Base-by-base conservation (phyloP, 2,888 invertebrate genomes). In the Cheilosia soror region DNA sequence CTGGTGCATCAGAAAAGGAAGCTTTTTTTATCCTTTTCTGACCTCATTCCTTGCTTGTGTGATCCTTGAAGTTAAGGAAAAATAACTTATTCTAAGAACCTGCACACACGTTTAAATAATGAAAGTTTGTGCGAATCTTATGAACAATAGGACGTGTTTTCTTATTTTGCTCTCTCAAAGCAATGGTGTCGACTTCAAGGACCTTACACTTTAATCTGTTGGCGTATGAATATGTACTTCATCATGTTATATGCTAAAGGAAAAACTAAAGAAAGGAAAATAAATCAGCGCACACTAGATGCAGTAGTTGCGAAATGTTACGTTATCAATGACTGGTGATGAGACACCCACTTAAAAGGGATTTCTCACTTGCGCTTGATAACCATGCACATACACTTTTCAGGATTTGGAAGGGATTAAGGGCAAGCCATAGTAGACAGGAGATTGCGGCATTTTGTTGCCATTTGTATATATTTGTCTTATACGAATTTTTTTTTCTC, bases 191-290 rank as follows among this genome's bases (percentile, higher is more conserved):
- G 63, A 40, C 78, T 71, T 71, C 69, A 78, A 78, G 78, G 58
- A 65, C 72, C 42, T 66, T 60, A 79, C 53, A 72, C 72, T 53
- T 65, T 72, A 79, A 79, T 79, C 79, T 71, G 60, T 60, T 79
- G 65, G 72, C 31, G 37, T 72, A 60, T 79, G 79, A 72, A 79
- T 79, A 60, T 20, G 33, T 60, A 49, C 49, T 57, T 65, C 75
- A 40, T 65, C 49, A 66, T 57, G 9, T 55, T 15, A 47, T 37
- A 11, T 37, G 13, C 25, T 31, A 27, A 20, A 72, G 20, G 29
- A 72, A 60, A 53, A 42, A 27, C 15, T 7, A 1, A 55, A 33
- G 9, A 49, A 57, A 33, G 27, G n/a, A 69, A 75, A 75, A 58
- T 58, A 75, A 66, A 75, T 75, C 75, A 75, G 49, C 37, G 47